Conservation (phyloP, 2,113 vertebrate genomes). For the Diadophis punctatus region DNA sequence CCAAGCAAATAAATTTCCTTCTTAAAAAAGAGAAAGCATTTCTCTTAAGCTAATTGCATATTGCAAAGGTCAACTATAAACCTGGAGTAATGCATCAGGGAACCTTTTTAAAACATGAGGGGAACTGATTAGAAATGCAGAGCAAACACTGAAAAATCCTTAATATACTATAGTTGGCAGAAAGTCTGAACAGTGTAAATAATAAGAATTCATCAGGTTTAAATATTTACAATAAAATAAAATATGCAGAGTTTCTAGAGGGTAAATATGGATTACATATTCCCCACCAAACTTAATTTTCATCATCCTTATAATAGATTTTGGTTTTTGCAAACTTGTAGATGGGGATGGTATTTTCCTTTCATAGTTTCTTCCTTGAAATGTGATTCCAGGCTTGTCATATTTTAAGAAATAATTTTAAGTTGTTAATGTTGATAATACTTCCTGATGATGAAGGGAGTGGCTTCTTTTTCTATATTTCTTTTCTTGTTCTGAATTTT, state of each 20-base stretch:
- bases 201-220: constrained; percentile 32
- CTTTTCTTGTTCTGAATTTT: not conserved
- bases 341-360: not conserved
- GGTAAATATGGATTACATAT: constrained; percentile 6
- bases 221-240: constrained; percentile 8
- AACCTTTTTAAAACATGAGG: constrained; percentile 16
- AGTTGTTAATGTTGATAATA: not conserved
- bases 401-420: not conserved
- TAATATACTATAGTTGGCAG: constrained; percentile 11
- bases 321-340: not conserved
- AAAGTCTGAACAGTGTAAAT: constrained; percentile 43
- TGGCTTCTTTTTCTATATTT: not conserved
- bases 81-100: constrained; percentile 10
- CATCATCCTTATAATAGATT: not conserved
- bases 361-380: not conserved
- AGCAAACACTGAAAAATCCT: constrained; percentile 31
- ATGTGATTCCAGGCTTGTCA: not conserved
- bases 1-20: constrained; percentile 19
- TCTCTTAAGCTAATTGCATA: constrained; percentile 34
- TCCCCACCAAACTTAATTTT: not conserved
- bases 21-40: constrained; percentile 27
- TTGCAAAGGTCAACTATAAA: constrained; percentile 33
- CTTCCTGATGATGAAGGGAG: not conserved
- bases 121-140: constrained; percentile 41
- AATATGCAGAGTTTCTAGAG: constrained; percentile 15